These are phyloP conservation scores for Aldrovandia affinis DNA, from an alignment of 2,797 vertebrate genomes.

Conservation along the genomic window DNA sequence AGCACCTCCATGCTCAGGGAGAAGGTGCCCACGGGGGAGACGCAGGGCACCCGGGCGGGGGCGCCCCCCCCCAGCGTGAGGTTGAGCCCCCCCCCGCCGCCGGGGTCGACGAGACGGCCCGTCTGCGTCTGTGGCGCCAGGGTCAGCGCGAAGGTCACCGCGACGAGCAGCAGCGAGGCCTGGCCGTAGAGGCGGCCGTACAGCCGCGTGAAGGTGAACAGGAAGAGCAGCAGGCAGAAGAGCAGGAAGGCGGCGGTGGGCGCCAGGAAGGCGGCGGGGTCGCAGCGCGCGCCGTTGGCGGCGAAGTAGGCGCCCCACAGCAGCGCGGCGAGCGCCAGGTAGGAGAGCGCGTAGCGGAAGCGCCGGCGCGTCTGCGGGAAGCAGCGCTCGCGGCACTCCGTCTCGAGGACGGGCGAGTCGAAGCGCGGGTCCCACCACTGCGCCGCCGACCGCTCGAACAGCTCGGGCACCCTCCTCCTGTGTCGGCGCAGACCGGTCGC, in stretches of 20 bases:
- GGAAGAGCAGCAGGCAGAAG: slow-evolving; percentile 81
- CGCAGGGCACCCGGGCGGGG: slow-evolving; percentile 66
- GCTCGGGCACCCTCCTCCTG: slow-evolving; percentile 80
- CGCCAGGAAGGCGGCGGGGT: slow-evolving; percentile 74
- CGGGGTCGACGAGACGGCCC: slow-evolving; percentile 65
- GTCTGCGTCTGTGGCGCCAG: slow-evolving; percentile 87
- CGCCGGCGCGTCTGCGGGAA: slow-evolving; percentile 93
- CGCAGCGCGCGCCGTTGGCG: slow-evolving; percentile 74
- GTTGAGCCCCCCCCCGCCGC: slow-evolving; percentile 49
- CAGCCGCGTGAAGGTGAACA: slow-evolving; percentile 87
- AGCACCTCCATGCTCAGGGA: slow-evolving; percentile 94
- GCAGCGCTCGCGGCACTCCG: slow-evolving; percentile 92
- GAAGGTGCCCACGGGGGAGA: slow-evolving; percentile 93
- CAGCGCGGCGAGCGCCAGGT: slow-evolving; percentile 82
- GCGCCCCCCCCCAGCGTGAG: slow-evolving; percentile 54
- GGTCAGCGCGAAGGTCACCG: slow-evolving; percentile 85
- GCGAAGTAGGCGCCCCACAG: slow-evolving; percentile 91
- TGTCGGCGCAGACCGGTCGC: slow-evolving; percentile 64
- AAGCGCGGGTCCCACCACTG: slow-evolving; percentile 97
- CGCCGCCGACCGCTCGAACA: slow-evolving; percentile 92
- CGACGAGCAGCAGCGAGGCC: slow-evolving; percentile 83
- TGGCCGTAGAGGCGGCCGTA: slow-evolving; percentile 84
- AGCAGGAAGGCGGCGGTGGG: slow-evolving; percentile 84
- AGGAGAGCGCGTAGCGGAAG: slow-evolving; percentile 93
- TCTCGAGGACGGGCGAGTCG: slow-evolving; percentile 91